Evolutionary conservation across 2,797 vertebrate genomes (phyloP).

Genomic region (Falco naumanni): DNA sequence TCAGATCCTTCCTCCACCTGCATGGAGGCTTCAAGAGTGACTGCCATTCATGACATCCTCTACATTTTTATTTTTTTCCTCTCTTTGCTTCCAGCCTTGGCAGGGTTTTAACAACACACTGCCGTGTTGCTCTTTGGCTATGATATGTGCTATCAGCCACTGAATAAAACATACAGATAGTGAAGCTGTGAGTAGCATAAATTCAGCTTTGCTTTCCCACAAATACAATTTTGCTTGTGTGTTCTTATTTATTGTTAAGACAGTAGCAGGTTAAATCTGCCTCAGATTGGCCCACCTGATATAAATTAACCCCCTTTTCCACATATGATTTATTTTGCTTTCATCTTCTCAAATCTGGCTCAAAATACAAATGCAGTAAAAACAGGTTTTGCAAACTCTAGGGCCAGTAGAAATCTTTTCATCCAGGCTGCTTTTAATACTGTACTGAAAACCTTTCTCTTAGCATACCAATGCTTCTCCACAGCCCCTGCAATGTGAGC

Average conservation of each 20-base stretch:
- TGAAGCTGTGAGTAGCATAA: not conserved
- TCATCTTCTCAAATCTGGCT: not conserved
- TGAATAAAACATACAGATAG: not conserved
- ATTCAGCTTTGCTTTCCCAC: not conserved
- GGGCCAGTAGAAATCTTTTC: constrained; percentile 22
- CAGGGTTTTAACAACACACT: not conserved
- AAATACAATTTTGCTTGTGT: not conserved
- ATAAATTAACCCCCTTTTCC: not conserved
- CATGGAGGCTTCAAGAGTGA: not conserved
- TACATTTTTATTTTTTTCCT: no score
- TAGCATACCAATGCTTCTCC: not conserved
- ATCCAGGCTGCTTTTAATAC: not conserved
- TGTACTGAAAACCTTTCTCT: not conserved
- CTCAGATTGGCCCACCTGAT: not conserved
- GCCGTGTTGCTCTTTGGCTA: not conserved
- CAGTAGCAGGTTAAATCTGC: not conserved
- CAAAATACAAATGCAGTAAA: not conserved
- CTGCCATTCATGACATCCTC: not conserved
- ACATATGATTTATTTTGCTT: not conserved
- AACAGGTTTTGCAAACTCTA: not conserved
- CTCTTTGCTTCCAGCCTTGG: not conserved
- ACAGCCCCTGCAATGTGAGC: not conserved
- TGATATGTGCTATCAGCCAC: not conserved
- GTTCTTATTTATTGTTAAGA: not conserved
- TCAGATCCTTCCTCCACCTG: not conserved